Percentiles rank a stretch among this genome's conserved stretches.
phyloP scores from a whole-genome alignment of 2,113 vertebrate species.

The Caranx ignobilis region DNA sequence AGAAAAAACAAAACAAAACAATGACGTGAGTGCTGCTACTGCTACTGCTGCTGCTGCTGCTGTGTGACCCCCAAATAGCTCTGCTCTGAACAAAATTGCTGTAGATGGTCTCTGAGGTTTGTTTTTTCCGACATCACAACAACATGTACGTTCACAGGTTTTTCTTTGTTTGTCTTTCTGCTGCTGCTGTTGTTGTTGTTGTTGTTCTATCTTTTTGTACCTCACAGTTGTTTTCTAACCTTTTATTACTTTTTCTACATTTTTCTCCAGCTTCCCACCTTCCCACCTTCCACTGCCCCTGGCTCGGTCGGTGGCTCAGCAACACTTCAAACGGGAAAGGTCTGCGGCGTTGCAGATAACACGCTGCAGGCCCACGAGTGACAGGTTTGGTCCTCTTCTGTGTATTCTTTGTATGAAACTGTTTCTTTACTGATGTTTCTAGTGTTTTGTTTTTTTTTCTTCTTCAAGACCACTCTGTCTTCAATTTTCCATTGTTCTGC shows the following conservation, averaged over 20 bases:
- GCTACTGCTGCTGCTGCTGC: not conserved
- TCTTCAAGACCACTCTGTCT: not conserved
- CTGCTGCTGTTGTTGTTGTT: not conserved
- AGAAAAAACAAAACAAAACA: not conserved
- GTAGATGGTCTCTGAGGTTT: slow-evolving; percentile 2
- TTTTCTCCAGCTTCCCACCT: slow-evolving; percentile 48
- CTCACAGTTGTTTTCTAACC: slow-evolving; percentile 35
- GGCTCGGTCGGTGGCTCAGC: slow-evolving; percentile 63
- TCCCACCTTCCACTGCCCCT: slow-evolving; percentile 53
- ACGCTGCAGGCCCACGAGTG: slow-evolving; percentile 28
- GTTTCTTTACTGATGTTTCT: slow-evolving; percentile 17
- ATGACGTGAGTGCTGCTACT: not conserved
- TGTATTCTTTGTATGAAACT: slow-evolving; percentile 19
- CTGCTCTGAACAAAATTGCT: not conserved
- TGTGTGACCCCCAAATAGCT: not conserved
- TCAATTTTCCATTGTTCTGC: slow-evolving; percentile 16
- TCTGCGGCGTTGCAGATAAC: slow-evolving; percentile 78
- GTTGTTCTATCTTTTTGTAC: not conserved
- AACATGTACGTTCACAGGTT: not conserved
- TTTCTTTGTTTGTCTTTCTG: slow-evolving; percentile 19
- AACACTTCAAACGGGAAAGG: slow-evolving; percentile 75
- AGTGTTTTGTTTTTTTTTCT: not conserved
- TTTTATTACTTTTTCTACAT: slow-evolving; percentile 43
- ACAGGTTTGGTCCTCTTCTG: slow-evolving; percentile 52
- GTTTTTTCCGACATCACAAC: not conserved